Evolutionary conservation across 2,797 vertebrate species (phyloP).

Genomic region (Rhinophrynus dorsalis): DNA sequence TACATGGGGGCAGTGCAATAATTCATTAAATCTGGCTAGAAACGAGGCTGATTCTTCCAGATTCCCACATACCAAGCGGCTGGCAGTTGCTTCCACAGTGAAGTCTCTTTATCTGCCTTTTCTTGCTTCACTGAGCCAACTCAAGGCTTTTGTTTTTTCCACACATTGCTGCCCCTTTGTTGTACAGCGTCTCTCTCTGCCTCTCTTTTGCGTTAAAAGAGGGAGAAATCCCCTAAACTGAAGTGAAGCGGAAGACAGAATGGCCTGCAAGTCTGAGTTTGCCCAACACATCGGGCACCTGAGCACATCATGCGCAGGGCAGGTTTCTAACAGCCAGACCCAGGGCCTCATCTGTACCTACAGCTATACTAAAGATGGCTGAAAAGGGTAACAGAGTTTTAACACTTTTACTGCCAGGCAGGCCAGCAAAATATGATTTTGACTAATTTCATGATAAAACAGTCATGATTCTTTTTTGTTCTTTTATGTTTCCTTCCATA

Average conservation of each 20-base stretch:
- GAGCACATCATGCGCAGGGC: neutral
- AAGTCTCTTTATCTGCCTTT: conserved; percentile 87
- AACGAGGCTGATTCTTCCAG: conserved; percentile 70
- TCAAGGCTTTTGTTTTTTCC: conserved; percentile 88
- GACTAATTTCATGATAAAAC: too few relatives aligned
- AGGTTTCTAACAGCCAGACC: too few relatives aligned
- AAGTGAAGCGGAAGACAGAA: conserved; percentile 67
- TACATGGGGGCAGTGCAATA: conserved; percentile 64
- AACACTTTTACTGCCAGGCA: too few relatives aligned
- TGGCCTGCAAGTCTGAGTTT: neutral
- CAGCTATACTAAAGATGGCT: too few relatives aligned
- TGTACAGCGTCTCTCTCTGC: conserved; percentile 66
- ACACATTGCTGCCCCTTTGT: conserved; percentile 90
- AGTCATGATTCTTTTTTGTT: too few relatives aligned
- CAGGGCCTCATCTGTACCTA: too few relatives aligned
- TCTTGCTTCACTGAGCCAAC: conserved; percentile 88
- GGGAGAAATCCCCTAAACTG: conserved; percentile 57
- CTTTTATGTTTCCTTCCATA: too few relatives aligned
- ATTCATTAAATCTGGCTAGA: conserved; percentile 77
- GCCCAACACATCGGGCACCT: neutral
- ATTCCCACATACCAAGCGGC: conserved; percentile 87
- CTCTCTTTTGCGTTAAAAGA: conserved; percentile 63
- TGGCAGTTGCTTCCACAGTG: conserved; percentile 85
- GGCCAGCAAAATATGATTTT: too few relatives aligned
- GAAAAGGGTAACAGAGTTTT: too few relatives aligned